Evolutionary conservation across 2,113 vertebrate species (phyloP), one percentile per base, ranked within the genome.

Genomic region (Nibea albiflora): DNA sequence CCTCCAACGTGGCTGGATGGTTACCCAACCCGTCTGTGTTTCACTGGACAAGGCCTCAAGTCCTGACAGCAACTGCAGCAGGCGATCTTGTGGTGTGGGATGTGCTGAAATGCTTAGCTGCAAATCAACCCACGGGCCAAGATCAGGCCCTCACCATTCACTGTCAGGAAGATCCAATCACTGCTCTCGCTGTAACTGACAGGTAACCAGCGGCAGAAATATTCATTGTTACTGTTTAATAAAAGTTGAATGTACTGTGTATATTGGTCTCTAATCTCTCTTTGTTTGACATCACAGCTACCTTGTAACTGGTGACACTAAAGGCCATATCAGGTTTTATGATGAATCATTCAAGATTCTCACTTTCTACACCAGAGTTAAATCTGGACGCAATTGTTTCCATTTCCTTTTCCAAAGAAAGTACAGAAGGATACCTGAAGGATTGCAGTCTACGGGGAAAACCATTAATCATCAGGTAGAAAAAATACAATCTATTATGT

Each of bases 51-150:
- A 62, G 83, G 2, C 61, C 63, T 0, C 94, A 94, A 86, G 89
- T 95, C 5, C 91, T 98, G 7, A 96, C 96, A 0, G 95, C 87
- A 16, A 96, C 96, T 0, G 83, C 65, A 0, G 92, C 91, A 0
- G 96, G 97, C 52, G 95, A 95, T 73, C 26, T 99, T 69, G 93
- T 97, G 63, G 74, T 97, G 78, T 98, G 97, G 97, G 94, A 95
- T 2, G 4, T 88, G 1, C 56, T 17, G 0, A 3, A 73, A 2
- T 81, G 82, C 0, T 20, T 11, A 0, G 52, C 19, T 20, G 4
- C 20, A 0, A 71, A n/a, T 49, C 86, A 84, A n/a, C 67, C 3
- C 0, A 74, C 87, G 4, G 31, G 81, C 12, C 63, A 86, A 26
- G 92, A 76, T 3, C 71, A 11, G 24, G 24, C 24, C 24, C 24